Conservation (phyloP, 2,797 vertebrate genomes). For the Rhinoraja longicauda region DNA sequence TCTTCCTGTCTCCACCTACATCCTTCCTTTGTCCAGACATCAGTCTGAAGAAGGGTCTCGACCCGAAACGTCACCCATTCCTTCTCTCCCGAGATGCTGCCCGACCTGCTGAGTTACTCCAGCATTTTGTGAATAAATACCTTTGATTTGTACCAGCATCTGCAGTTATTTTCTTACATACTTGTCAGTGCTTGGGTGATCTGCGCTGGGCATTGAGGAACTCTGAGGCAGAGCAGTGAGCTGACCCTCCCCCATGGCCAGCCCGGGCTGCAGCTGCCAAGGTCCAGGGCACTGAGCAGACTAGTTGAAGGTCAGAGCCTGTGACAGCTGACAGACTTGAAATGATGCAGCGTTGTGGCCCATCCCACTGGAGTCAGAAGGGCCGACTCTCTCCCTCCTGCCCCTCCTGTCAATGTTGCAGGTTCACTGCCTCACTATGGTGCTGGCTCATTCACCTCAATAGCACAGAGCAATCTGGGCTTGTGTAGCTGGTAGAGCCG, state of each 20-base stretch:
- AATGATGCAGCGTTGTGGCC: background rate
- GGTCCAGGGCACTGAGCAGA: background rate
- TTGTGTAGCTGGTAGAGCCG: too few relatives aligned
- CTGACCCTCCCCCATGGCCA: background rate
- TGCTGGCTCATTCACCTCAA: background rate
- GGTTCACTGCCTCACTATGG: background rate
- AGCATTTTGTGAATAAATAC: too few relatives aligned
- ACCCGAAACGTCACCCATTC: too few relatives aligned
- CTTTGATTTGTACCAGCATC: too few relatives aligned
- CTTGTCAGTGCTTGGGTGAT: too few relatives aligned
- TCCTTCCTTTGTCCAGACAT: too few relatives aligned
- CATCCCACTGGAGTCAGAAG: background rate
- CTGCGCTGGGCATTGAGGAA: background rate
- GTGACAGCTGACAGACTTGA: constrained; percentile 15
- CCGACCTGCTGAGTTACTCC: too few relatives aligned
- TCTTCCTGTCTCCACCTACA: too few relatives aligned
- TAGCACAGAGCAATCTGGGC: background rate
- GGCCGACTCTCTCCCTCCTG: background rate
- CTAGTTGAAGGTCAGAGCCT: constrained; percentile 1
- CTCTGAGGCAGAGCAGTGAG: background rate
- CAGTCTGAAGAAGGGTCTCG: too few relatives aligned
- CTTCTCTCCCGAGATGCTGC: too few relatives aligned
- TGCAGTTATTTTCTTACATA: too few relatives aligned
- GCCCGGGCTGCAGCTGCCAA: background rate
- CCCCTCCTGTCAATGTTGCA: background rate